A percentile compares a stretch with the other conserved stretches of the same genome.
Conservation (phyloP, 2,797 vertebrate species). For the Okamejei kenojei region DNA sequence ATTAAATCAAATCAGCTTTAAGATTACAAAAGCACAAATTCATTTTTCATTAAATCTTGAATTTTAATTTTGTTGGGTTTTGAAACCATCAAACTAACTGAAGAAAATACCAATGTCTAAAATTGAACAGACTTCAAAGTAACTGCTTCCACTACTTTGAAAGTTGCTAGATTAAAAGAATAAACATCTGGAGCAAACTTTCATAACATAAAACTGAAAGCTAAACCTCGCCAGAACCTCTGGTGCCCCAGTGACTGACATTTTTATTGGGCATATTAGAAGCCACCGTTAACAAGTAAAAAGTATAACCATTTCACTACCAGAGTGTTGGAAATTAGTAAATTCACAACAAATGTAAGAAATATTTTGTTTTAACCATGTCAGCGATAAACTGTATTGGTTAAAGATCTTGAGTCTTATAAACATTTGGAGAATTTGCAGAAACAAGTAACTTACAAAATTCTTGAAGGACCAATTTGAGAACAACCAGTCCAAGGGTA, state of each 20-base stretch:
- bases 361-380: not conserved
- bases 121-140: conserved; percentile 29
- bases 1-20: not conserved
- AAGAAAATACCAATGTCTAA: conserved; percentile 9
- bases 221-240: not conserved
- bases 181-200: conserved; percentile 36
- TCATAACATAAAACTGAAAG: conserved; percentile 22
- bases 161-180: conserved; percentile 2
- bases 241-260: conserved; percentile 25
- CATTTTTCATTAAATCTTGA: not conserved
- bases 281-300: conserved; percentile 18
- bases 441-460: not conserved
- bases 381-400: not conserved
- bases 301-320: not conserved
- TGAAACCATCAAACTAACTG: conserved; percentile 15
- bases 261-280: conserved; percentile 33
- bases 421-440: not conserved
- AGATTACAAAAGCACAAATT: not conserved
- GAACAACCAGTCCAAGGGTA: not conserved
- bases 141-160: not conserved
- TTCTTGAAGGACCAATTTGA: not conserved
- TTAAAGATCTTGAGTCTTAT: not conserved
- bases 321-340: not conserved
- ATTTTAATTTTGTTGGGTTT: not conserved
- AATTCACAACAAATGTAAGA: not conserved